Percentiles rank a stretch among this genome's conserved stretches.
Evolutionary conservation across 2,113 vertebrate genomes (phyloP).

Genomic region (Lophius piscatorius): DNA sequence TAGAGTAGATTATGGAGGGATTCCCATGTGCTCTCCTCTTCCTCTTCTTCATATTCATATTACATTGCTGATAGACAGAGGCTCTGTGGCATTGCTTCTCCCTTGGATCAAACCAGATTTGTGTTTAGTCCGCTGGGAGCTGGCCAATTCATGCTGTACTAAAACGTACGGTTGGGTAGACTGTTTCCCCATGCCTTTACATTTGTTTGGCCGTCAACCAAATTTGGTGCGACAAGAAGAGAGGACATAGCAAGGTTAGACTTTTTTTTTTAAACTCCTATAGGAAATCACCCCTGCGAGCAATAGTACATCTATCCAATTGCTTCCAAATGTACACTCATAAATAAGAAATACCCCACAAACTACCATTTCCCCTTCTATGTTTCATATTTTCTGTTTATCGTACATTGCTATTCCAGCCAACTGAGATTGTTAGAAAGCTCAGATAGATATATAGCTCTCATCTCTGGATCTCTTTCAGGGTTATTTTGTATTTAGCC

Average conservation of each 20-base stretch:
- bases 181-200: slow-evolving; percentile 33
- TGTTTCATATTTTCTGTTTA: slow-evolving; percentile 46
- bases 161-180: neutral
- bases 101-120: slow-evolving; percentile 64
- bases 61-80: slow-evolving; percentile 68
- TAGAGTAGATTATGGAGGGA: slow-evolving; percentile 73
- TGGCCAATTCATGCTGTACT: slow-evolving; percentile 26
- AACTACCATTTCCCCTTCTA: slow-evolving; percentile 23
- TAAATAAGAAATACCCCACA: slow-evolving; percentile 42
- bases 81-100: slow-evolving; percentile 64
- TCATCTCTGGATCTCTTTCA: slow-evolving; percentile 59
- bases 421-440: slow-evolving; percentile 54
- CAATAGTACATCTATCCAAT: neutral
- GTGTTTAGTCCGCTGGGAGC: slow-evolving; percentile 53
- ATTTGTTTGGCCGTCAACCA: slow-evolving; percentile 43
- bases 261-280: slow-evolving; percentile 26
- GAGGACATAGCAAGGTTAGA: slow-evolving; percentile 21
- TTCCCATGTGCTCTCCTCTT: slow-evolving; percentile 57
- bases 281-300: slow-evolving; percentile 25
- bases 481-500: slow-evolving; percentile 70
- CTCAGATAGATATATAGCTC: slow-evolving; percentile 50
- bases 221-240: slow-evolving; percentile 33
- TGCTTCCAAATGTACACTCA: slow-evolving; percentile 8
- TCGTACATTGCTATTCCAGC: slow-evolving; percentile 60
- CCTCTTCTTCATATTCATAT: slow-evolving; percentile 68